Base-by-base conservation (phyloP, 2,113 vertebrate species). In the Semnornis frantzii region DNA sequence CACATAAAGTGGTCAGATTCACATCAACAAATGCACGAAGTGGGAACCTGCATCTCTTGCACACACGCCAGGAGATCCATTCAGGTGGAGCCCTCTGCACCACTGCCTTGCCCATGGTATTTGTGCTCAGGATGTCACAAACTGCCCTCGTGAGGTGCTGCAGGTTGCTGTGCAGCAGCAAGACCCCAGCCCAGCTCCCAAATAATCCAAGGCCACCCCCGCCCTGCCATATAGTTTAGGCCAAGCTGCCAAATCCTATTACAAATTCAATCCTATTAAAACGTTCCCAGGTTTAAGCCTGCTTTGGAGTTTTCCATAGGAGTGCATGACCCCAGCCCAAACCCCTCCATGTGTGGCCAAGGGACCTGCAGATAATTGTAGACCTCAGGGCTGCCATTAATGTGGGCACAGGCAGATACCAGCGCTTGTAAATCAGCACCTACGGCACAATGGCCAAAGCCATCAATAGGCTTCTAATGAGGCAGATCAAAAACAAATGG, bases 391-490 rank as follows among this genome's bases (percentile, higher is more conserved):
- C 97, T 98, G 97, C 98, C 97, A 98, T 98, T 98, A 98, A 98
- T 98, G 98, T 98, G 82, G 83, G 81, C 98, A 98, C 98, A 98
- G 98, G 97, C 98, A 98, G 98, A 98, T 98, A 98, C 98, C 98
- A 98, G 98, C 96, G 97, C 98, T 98, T 98, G 98, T 98, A 98
- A 98, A 98, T 98, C 98, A 98, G 97, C 97, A 98, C 97, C 98
- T 98, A 98, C 98, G 98, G 98, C 97, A 98, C 98, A 98, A 98
- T 98, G 95, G 98, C 98, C 98, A 98, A 98, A 98, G 97, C 98
- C 98, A 98, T 98, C 98, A 98, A 98, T 98, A 98, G 98, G 97
- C 97, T 98, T 98, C 98, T 98, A 98, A 98, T 98, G 98, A 98
- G 98, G 98, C 98, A 98, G 98, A 98, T 98, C 98, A 98, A 98